These are phyloP conservation scores for Picathartes gymnocephalus DNA, from an alignment of 2,113 vertebrate genomes.

Conservation along the genomic window DNA sequence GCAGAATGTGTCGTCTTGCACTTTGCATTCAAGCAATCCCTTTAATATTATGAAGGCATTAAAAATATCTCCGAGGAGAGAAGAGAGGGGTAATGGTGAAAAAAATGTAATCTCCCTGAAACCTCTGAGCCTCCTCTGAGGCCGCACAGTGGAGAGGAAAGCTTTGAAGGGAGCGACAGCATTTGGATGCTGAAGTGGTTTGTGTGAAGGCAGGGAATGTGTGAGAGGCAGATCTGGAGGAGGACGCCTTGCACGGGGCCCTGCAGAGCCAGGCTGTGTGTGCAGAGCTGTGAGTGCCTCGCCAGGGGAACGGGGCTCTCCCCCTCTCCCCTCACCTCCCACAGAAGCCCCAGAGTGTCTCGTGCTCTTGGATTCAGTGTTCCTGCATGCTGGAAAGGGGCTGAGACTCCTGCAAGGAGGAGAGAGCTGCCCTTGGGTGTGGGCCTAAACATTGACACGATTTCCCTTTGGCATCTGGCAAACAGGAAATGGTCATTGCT, in stretches of 20 bases:
- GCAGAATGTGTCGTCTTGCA: not conserved
- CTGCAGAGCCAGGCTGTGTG: not conserved
- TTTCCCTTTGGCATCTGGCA: not conserved
- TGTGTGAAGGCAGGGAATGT: not conserved
- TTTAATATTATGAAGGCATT: constrained; percentile 18
- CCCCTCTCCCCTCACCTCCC: not conserved
- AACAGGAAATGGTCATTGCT: constrained; percentile 93
- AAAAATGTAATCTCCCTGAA: constrained; percentile 38
- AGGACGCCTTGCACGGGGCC: not conserved
- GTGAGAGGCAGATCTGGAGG: not conserved
- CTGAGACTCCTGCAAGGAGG: not conserved
- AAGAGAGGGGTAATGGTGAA: not conserved
- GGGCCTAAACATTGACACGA: not conserved
- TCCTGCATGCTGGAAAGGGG: constrained; percentile 33
- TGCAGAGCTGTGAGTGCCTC: not conserved
- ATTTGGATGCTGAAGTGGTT: constrained; percentile 9
- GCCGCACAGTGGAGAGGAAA: not conserved
- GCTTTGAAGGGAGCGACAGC: constrained; percentile 15
- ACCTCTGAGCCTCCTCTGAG: constrained; percentile 14
- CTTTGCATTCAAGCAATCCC: constrained; percentile 11
- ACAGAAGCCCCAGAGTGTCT: not conserved
- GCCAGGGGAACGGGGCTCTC: not conserved
- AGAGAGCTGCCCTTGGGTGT: not conserved
- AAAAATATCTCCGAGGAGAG: constrained; percentile 9
- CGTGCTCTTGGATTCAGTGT: not conserved